Percentiles rank a stretch among this genome's conserved stretches.
phyloP scores from a whole-genome alignment of 2,797 vertebrate genomes.

The Gallinago nigripennis region DNA sequence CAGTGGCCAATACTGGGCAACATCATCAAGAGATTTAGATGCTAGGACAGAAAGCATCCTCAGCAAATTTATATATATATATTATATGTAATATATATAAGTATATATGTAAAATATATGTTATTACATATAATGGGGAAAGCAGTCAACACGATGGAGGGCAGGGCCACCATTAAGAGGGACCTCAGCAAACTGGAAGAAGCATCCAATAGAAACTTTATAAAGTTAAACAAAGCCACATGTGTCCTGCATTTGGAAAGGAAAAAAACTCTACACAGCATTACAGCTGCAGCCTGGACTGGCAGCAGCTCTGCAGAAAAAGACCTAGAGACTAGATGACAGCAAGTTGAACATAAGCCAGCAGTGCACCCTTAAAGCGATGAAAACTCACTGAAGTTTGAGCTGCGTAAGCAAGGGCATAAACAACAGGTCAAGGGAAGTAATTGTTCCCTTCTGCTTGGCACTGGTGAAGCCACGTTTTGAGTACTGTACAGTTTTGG shows the following conservation, averaged over 20 bases:
- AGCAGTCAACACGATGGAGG: not conserved
- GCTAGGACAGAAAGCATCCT: not conserved
- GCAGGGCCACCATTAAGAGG: not conserved
- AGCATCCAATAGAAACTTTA: not conserved
- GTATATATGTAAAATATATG: too few relatives aligned
- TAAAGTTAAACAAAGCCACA: not conserved
- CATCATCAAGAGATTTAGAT: not conserved
- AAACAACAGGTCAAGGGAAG: not conserved
- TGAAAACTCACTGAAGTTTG: not conserved
- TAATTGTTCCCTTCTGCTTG: not conserved
- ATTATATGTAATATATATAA: too few relatives aligned
- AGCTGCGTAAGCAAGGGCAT: not conserved
- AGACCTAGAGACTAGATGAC: not conserved
- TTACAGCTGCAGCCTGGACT: not conserved
- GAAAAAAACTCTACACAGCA: not conserved
- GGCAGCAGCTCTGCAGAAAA: not conserved
- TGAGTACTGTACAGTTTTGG: not conserved
- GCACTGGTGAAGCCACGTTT: not conserved
- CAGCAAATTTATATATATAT: not conserved
- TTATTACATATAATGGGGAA: not conserved
- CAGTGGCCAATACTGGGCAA: not conserved
- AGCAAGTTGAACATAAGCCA: not conserved
- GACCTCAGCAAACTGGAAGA: not conserved
- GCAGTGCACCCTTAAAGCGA: not conserved
- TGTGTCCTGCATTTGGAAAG: not conserved